Percentiles rank a stretch among this genome's conserved stretches.
Conservation (phyloP, 2,888 invertebrate genomes). For the Himalopsyche tibetana region DNA sequence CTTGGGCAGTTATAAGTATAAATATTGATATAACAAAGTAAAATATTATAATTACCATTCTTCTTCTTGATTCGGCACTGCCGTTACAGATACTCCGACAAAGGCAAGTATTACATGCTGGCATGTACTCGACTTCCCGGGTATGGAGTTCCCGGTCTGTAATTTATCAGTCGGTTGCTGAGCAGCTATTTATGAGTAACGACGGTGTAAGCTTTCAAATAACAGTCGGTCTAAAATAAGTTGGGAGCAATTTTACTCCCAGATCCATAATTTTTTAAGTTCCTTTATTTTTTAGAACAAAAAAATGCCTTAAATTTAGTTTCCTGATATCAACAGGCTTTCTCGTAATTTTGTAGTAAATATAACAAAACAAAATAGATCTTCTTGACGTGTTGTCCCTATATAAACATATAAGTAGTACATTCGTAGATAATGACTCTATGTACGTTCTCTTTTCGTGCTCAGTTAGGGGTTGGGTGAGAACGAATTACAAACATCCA, state of each 20-base stretch:
- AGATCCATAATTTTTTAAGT: neutral
- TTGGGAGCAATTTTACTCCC: neutral
- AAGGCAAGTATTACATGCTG: neutral
- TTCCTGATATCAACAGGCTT: neutral
- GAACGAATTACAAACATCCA: too few relatives aligned
- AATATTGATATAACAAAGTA: too few relatives aligned
- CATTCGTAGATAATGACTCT: too few relatives aligned
- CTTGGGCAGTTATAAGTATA: too few relatives aligned
- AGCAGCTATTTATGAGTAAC: constrained; percentile 49
- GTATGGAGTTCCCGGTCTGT: constrained; percentile 50
- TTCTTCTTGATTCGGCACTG: neutral
- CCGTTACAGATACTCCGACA: neutral
- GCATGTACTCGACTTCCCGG: constrained; percentile 33
- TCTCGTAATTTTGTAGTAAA: too few relatives aligned
- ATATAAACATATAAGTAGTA: too few relatives aligned
- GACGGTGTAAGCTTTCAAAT: constrained; percentile 38
- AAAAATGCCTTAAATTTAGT: neutral
- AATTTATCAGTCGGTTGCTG: constrained; percentile 55
- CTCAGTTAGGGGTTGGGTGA: too few relatives aligned
- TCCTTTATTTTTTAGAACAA: neutral
- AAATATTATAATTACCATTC: too few relatives aligned
- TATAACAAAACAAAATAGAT: too few relatives aligned
- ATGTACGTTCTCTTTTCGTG: too few relatives aligned
- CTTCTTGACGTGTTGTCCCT: too few relatives aligned
- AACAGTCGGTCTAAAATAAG: neutral